Evolutionary conservation across 92 coral and sea anemone genomes (phyloP), one percentile per base, ranked within the genome.

Genomic region (Parazoanthus swiftii): DNA sequence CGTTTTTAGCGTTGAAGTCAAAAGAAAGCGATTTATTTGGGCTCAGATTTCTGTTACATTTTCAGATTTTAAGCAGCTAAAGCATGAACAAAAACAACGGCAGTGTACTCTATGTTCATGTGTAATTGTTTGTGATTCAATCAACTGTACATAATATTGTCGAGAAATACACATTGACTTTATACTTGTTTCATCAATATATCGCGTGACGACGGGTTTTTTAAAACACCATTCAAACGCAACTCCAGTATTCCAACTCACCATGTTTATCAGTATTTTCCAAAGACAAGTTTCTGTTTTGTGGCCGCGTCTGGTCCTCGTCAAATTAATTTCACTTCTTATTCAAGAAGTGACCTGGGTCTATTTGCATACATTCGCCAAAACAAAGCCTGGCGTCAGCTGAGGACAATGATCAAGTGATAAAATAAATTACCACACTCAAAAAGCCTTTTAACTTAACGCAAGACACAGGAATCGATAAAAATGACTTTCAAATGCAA

Each of bases 291-390:
- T 6, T 36, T 66, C 13, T 20, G 37, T 81, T 81, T 39, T 8
- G 15, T 9, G 73, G 21, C 25, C 13, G 26, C 14, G 72, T 26
- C 58, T 71, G 51, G 10, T 18, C 54, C 86, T 4, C 76, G 48
- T 79, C 82, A 82, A 38, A 14, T 42, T 43, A 65, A 66, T 26
- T 50, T 37, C 74, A 81, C 54, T 8, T 36, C 9, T 81, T 20
- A 33, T 33, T 51, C 33, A 11, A 39, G 76, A 50, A 65, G 76
- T 37, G 44, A n/a, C 59, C 51, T 21, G 63, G 18, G 14, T 25
- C 11, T 81, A 66, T 82, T 82, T 82, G 86, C 86, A 82, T 82
- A 82, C 37, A 21, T 66, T 6, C 29, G 23, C 21, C 58, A n/a
- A 82, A 39, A 82, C 75, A 66, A 38, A 65, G 54, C 21, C 65